phyloP scores from a whole-genome alignment of 1,140 invertebrate species.

The Steinernema khuongi region DNA sequence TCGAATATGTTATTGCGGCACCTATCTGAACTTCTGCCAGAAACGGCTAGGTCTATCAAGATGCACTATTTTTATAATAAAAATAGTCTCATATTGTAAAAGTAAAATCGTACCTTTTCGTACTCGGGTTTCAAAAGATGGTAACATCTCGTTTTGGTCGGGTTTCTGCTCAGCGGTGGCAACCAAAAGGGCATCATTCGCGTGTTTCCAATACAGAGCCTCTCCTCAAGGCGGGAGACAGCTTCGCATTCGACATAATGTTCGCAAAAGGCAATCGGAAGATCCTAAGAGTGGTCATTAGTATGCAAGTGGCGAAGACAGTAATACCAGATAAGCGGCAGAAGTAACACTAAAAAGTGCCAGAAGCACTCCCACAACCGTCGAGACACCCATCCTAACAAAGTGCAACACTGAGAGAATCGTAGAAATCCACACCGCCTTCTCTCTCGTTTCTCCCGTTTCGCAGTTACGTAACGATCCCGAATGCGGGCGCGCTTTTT shows the following conservation, averaged over 20 bases:
- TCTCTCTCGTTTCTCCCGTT: neutral
- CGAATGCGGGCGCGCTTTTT: neutral
- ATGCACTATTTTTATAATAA: no score
- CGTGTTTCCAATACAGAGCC: conserved; percentile 2
- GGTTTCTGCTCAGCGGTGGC: neutral
- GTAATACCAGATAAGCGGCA: neutral
- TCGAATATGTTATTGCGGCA: no score
- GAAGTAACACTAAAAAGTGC: neutral
- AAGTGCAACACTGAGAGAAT: conserved; percentile 5
- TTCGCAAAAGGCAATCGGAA: neutral
- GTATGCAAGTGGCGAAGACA: neutral
- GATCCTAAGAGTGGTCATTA: neutral
- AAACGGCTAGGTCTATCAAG: no score
- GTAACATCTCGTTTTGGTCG: neutral
- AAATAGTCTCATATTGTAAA: no score
- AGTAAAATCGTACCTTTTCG: conserved; percentile 3
- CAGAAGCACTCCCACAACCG: neutral
- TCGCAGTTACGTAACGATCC: conserved; percentile 7
- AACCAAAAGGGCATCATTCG: conserved; percentile 9
- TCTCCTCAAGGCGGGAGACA: neutral
- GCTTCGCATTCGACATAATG: conserved; percentile 10
- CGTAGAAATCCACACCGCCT: conserved; percentile 9
- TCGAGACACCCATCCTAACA: neutral
- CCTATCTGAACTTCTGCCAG: no score
- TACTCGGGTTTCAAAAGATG: neutral